Conservation (phyloP, 2,113 vertebrate species). For the Rhabdornis inornatus region DNA sequence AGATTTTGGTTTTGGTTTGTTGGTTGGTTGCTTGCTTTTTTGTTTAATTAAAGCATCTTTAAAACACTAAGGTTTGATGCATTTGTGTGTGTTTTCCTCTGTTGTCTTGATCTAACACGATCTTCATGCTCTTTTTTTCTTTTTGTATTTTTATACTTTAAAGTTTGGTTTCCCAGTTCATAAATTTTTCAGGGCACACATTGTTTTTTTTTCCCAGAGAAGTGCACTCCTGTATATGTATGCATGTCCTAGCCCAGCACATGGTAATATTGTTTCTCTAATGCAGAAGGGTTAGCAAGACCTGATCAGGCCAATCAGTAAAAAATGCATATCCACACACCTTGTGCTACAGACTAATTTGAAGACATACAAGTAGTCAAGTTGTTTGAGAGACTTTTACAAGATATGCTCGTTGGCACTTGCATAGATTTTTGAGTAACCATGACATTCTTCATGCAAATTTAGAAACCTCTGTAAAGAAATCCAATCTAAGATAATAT, state of each 20-base stretch:
- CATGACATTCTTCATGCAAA: background rate
- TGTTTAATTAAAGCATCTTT: background rate
- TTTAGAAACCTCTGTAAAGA: background rate
- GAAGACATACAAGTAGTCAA: background rate
- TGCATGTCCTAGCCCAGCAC: rapidly evolving
- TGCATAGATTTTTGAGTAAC: background rate
- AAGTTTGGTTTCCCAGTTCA: background rate
- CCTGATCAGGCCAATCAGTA: background rate
- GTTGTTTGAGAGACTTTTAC: background rate
- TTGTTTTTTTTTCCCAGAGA: background rate
- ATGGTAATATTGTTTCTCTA: background rate
- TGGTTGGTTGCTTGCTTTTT: background rate
- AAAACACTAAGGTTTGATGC: background rate
- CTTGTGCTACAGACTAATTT: background rate
- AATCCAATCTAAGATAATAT: background rate
- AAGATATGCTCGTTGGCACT: background rate
- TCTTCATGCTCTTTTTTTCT: background rate
- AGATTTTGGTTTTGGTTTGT: background rate
- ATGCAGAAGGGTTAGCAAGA: background rate
- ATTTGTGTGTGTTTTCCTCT: background rate
- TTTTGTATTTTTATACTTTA: background rate
- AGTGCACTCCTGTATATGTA: background rate
- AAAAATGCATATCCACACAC: background rate
- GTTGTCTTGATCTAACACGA: background rate
- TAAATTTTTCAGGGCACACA: background rate